Base-by-base conservation (phyloP, 2,113 vertebrate species). In the Verasper variegatus region DNA sequence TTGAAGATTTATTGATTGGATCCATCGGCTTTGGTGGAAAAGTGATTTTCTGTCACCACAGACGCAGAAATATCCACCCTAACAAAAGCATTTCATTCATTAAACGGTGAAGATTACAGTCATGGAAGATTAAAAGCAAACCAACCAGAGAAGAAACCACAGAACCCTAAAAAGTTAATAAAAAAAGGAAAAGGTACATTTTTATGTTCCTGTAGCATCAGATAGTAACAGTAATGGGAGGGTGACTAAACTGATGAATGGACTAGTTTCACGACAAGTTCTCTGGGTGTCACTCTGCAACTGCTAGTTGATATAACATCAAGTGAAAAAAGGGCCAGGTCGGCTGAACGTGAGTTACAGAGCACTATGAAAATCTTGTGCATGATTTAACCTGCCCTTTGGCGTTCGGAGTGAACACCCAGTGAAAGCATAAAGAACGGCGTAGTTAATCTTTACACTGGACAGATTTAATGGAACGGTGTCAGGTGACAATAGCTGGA, bases 391-490 rank as follows among this genome's bases (percentile, higher is more conserved):
- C 83, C 76, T 82, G 88, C 83, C 85, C 80, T 83, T 79, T 69
- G 66, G 74, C 68, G 51, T 71, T 76, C 45, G n/a, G 18, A 74
- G 68, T 60, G 85, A 88, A 81, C 80, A 75, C 85, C 68, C 73
- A 84, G 81, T 68, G 84, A 92, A 86, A 84, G 80, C 87, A 88
- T 78, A 86, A 86, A 82, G 86, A 90, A 84, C 67, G 31, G 77
- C 40, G 88, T 62, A 82, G 83, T 91, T 90, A 92, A 92, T 94
- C 87, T 92, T 85, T 45, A 63, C 15, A 71, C 75, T 68, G 87
- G 87, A 88, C 86, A 88, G 81, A 87, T 92, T 92, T 91, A 90
- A 92, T 92, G 88, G 86, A 87, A 76, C 47, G 88, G 91, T 91
- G 74, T 92, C 91, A 85, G 61, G 87, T 93, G 89, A 92, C 91